These are phyloP conservation scores for Spinibarbus caldwelli DNA, from an alignment of 2,797 vertebrate genomes.

Conservation along the genomic window DNA sequence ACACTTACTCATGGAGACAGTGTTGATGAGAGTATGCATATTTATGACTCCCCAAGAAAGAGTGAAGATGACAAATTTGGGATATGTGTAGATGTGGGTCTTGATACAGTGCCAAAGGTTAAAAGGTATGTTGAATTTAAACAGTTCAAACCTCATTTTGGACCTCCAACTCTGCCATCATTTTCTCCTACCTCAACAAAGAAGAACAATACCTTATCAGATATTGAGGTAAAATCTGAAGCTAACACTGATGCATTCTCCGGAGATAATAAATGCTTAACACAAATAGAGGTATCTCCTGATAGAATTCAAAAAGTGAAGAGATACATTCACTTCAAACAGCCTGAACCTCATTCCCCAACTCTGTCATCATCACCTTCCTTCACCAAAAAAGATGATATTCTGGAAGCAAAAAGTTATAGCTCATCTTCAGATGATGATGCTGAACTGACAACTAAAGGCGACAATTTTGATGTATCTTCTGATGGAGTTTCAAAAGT, in stretches of 20 bases:
- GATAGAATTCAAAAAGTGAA: slow-evolving; percentile 44
- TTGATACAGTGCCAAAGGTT: slow-evolving; percentile 41
- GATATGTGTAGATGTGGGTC: not conserved
- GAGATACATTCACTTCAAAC: slow-evolving; percentile 45
- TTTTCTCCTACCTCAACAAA: not conserved
- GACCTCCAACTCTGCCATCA: not conserved
- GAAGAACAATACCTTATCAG: not conserved
- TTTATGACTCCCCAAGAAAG: not conserved
- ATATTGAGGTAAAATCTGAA: slow-evolving; percentile 16
- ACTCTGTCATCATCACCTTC: slow-evolving; percentile 13
- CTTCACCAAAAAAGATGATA: not conserved
- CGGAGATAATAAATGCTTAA: slow-evolving; percentile 10
- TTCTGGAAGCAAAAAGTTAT: not conserved
- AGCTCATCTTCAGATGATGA: slow-evolving; percentile 20
- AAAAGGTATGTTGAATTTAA: slow-evolving; percentile 52
- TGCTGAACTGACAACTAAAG: not conserved
- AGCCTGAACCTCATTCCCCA: not conserved
- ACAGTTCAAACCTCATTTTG: slow-evolving; percentile 21
- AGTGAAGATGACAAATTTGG: not conserved
- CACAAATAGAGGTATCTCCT: slow-evolving; percentile 14
- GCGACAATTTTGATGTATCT: not conserved
- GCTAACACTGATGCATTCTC: not conserved
- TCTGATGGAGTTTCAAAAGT: slow-evolving; percentile 18
- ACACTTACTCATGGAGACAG: slow-evolving; percentile 48
- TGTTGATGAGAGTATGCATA: slow-evolving; percentile 47